Evolutionary conservation across 2,113 vertebrate genomes (phyloP), one percentile per base, ranked within the genome.

Genomic region (Ariopsis seemanni): DNA sequence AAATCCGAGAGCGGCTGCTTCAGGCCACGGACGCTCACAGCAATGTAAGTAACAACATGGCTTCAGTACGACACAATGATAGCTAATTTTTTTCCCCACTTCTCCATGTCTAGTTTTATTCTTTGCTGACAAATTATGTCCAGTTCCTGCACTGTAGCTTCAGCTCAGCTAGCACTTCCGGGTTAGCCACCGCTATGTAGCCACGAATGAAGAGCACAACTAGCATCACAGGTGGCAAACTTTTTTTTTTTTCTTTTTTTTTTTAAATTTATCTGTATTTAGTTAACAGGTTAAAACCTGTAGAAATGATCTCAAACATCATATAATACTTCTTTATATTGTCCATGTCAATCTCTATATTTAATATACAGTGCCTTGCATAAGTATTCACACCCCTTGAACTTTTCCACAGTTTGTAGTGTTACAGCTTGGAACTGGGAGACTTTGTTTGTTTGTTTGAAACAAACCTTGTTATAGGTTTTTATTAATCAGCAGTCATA

Each of bases 1-100:
- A 95, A 94, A 96, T 97, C 94, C 97, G 96, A 96, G 97, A 98
- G 96, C 96, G 96, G 94, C 97, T 98, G 94, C 96, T 98, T 83
- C 96, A 97, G 95, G 97, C 97, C 95, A 96, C 97, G 94, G 97
- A 98, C 94, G 94, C 94, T 93, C 96, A 97, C 92, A 96, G 96
- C 94, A 97, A 98, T 91, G 97, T 98, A 93, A 97, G 97, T 97
- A 85, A 17, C 57, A 57, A 34, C 30, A 52, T 7, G 77, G 12
- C 10, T 48, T 48, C 15, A 53, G 27, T 62, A 8, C 2, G 14
- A 18, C 22, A 7, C 42, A 27, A 4, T n/a, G 50, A 18, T 55
- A 2, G 2, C n/a, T 80, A 15, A 18, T 30, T 52, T 2, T 18
- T 30, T 53, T 52, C 30, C 30, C 7, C n/a, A 4, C 25, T 15